Evolutionary conservation across 2,888 invertebrate species (phyloP).

Genomic region (Aphodius granarius): DNA sequence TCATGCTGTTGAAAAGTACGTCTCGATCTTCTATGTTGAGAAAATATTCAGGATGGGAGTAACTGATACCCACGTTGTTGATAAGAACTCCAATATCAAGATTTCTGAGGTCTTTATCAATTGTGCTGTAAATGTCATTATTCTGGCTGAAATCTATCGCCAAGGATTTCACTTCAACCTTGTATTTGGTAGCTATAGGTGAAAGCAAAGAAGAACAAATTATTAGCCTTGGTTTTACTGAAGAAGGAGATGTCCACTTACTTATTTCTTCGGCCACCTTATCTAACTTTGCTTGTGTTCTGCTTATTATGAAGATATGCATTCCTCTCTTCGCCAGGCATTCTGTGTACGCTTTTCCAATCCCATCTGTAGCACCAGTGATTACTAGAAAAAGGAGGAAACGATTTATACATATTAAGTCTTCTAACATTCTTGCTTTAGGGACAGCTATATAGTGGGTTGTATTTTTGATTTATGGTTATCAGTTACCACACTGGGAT

Average conservation of each 20-base stretch:
- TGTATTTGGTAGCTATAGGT: conserved; percentile 64
- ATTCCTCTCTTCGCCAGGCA: conserved; percentile 75
- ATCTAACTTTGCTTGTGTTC: conserved; percentile 73
- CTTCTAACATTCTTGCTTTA: not conserved
- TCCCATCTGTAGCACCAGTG: conserved; percentile 87
- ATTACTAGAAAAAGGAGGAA: no score
- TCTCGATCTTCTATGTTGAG: conserved; percentile 62
- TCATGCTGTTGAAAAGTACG: conserved; percentile 64
- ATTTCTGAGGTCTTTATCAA: conserved; percentile 67
- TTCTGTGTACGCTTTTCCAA: conserved; percentile 84
- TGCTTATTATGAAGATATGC: conserved; percentile 78
- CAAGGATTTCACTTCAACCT: conserved; percentile 76
- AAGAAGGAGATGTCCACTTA: conserved; percentile 51
- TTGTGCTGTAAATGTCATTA: conserved; percentile 71
- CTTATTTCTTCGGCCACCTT: conserved; percentile 73
- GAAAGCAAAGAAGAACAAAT: no score
- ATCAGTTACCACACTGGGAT: not conserved
- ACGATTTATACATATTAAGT: no score
- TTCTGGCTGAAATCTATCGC: conserved; percentile 80
- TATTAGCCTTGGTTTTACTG: no score
- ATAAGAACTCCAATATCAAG: conserved; percentile 84
- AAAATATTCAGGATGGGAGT: conserved; percentile 81
- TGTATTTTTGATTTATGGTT: no score
- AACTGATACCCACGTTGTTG: conserved; percentile 91
- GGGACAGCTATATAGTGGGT: not conserved